Base-by-base conservation (phyloP, 2,888 invertebrate species). In the Apoda limacodes region DNA sequence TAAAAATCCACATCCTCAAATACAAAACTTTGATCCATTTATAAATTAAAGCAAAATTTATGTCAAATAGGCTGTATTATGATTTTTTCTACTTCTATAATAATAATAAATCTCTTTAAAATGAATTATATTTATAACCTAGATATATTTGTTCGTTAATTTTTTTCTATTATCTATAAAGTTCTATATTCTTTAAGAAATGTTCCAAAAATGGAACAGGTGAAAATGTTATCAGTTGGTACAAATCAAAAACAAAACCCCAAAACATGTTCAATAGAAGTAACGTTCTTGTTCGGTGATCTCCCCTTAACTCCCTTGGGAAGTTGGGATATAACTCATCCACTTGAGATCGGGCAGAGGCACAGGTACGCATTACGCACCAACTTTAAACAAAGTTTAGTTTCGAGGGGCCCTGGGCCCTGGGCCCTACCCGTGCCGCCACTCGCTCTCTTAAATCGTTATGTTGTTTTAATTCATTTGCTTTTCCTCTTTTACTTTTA, bases 401-500 rank as follows among this genome's bases (percentile, higher is more conserved):
- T 72, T 68, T 53, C 56, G 68, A 72, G 75, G 74, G 71, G 70
- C n/a, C n/a, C n/a, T n/a, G n/a, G n/a, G n/a, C n/a, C n/a, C n/a
- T n/a, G n/a, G n/a, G n/a, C n/a, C n/a, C n/a, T n/a, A n/a, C n/a
- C n/a, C n/a, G n/a, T 63, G 51, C 58, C 52, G 61, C n/a, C 65
- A 55, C 63, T 62, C 60, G 57, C 63, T 63, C 59, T 63, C 62
- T 65, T 74, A 71, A 75, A 75, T 70, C 67, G 76, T 76, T 75
- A 74, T 75, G 74, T 76, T 78, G 68, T 75, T 76, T 76, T 76
- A 74, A 78, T 76, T 76, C 70, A 69, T 75, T 76, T 69, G 74
- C 74, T 75, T 74, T 64, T 65, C 65, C 53, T 64, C 50, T 60
- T 54, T 61, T 66, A 55, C 56, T 61, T 71, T 68, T 68, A 59